phyloP scores from a whole-genome alignment of 2,888 invertebrate species.

The Neria commutata region DNA sequence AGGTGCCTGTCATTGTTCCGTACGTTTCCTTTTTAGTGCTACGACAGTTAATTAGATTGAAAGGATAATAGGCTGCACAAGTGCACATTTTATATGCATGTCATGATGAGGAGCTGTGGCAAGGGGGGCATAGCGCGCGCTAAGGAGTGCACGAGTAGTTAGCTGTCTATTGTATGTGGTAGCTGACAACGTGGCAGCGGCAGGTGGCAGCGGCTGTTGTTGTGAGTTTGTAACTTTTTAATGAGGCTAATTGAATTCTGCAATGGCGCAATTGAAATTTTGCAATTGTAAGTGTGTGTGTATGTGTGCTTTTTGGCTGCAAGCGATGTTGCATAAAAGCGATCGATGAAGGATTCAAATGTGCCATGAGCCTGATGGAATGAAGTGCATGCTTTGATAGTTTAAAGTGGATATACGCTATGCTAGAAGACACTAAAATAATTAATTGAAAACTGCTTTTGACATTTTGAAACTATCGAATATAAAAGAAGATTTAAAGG shows the following conservation, averaged over 20 bases:
- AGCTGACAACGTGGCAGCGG: neutral
- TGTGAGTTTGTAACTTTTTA: slow-evolving; percentile 34
- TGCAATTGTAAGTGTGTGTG: neutral
- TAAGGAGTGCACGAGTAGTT: too few species aligned
- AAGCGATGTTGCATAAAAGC: too few species aligned
- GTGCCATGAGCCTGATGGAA: too few species aligned
- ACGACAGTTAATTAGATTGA: slow-evolving; percentile 51
- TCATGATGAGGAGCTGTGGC: too few species aligned
- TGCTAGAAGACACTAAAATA: too few species aligned
- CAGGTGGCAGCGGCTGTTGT: neutral
- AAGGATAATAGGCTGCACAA: slow-evolving; percentile 28
- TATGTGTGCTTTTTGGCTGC: slow-evolving; percentile 2
- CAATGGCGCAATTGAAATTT: neutral
- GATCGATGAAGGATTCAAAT: too few species aligned
- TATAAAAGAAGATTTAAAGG: too few species aligned
- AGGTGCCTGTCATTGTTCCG: neutral
- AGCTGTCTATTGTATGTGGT: neutral
- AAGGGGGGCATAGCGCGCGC: too few species aligned
- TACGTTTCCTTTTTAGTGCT: neutral
- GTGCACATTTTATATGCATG: neutral
- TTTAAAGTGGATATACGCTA: too few species aligned
- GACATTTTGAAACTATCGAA: too few species aligned
- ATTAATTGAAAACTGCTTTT: too few species aligned
- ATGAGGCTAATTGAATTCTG: slow-evolving; percentile 39
- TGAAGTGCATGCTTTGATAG: too few species aligned